Evolutionary conservation across 2,888 invertebrate species (phyloP), one percentile per base, ranked within the genome.

Genomic region (Spatulosminthurus flaviceps): DNA sequence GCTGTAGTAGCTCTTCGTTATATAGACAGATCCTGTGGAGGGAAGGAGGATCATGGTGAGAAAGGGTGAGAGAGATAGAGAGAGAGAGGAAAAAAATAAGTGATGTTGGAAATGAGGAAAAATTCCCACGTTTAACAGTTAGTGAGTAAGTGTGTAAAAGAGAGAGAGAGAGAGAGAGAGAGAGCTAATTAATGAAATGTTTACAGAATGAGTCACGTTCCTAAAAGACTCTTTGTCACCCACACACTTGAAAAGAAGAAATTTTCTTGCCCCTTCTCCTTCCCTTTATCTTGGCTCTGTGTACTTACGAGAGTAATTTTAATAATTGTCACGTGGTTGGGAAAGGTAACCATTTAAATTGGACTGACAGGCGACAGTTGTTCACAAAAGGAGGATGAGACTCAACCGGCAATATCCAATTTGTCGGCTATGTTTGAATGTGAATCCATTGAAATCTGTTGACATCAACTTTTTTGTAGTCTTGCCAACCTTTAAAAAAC

Each of bases 261-360:
- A 51, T 11, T 51, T 34, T 34, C 9, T 34, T 34, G 34, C 5
- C 9, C 5, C 4, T 7, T 34, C 34, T 9, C 34, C 34, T 34
- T 9, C 1, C 51, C n/a, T n/a, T n/a, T n/a, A n/a, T 19, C 9
- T 51, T 51, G 51, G 51, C 13, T 41, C 9, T 41, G 51, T 19
- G 16, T 51, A 81, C 83, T 83, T 83, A 83, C 83, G 77, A 82
- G 79, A 42, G 82, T 82, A 79, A 83, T 70, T 81, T 82, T 83
- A 74, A 83, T 78, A 80, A 78, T 79, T 77, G 80, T 81, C 77
- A 82, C 80, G 80, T 78, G 80, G 72, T 77, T 80, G 64, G 79
- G 79, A 80, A 81, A 81, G 64, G 82, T 75, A 82, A 83, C 82
- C 83, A 83, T 83, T 83, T 83, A 83, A 78, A 77, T 70, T 51